Conservation (phyloP, 2,888 invertebrate species). For the Poecilobothrus nobilitatus region DNA sequence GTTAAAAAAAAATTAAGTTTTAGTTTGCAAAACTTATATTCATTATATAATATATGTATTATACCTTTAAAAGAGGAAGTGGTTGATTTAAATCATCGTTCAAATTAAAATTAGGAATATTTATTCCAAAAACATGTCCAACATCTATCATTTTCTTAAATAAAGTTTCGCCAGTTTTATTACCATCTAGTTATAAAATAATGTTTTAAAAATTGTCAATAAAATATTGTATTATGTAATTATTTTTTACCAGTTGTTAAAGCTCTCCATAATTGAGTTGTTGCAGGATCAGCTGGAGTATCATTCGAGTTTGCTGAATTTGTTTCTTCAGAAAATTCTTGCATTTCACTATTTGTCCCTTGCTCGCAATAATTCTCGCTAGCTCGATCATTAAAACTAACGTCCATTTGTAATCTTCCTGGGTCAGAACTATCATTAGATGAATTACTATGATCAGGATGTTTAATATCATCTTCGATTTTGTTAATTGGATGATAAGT, state of each 20-base stretch:
- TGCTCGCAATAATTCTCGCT: slow-evolving; percentile 21
- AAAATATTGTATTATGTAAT: not conserved
- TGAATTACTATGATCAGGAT: slow-evolving; percentile 25
- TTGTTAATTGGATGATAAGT: not conserved
- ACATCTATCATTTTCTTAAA: not conserved
- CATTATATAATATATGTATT: not conserved
- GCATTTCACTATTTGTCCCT: slow-evolving; percentile 19
- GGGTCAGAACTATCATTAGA: slow-evolving; percentile 56
- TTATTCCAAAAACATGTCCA: slow-evolving; percentile 1
- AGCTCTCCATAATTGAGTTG: slow-evolving; percentile 45
- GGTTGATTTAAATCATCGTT: not conserved
- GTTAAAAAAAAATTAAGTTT: not conserved
- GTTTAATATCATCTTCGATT: slow-evolving; percentile 21
- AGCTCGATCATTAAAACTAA: slow-evolving; percentile 18
- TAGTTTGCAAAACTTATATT: too few species aligned
- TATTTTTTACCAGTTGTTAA: slow-evolving; percentile 38
- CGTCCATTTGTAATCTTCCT: slow-evolving; percentile 42
- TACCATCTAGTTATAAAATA: not conserved
- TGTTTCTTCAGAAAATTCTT: slow-evolving; percentile 35
- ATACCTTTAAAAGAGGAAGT: slow-evolving; percentile 13
- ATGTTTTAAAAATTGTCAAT: not conserved
- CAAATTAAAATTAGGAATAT: not conserved
- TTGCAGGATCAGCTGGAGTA: slow-evolving; percentile 39
- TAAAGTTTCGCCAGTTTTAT: not conserved
- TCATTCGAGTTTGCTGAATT: slow-evolving; percentile 37